Conservation (phyloP, 2,113 vertebrate species). For the Balaeniceps rex region DNA sequence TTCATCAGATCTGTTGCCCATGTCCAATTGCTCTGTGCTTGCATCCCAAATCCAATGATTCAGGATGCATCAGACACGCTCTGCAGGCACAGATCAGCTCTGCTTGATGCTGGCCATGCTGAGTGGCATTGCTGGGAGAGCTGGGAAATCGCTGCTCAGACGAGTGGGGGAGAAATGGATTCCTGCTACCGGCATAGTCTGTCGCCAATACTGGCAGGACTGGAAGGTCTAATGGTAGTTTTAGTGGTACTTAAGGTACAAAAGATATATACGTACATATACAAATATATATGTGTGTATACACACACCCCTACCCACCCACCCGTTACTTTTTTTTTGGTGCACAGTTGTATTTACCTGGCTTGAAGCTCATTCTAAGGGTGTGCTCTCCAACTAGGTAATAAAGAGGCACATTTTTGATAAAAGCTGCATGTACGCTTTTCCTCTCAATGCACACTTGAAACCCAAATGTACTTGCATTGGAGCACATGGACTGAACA, state of each 20-base stretch:
- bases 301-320: not conserved
- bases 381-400: constrained; percentile 40
- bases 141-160: not conserved
- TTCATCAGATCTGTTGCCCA: constrained; percentile 36
- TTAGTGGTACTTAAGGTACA: not conserved
- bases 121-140: not conserved
- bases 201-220: not conserved
- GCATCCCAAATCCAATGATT: constrained; percentile 45
- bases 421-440: not conserved
- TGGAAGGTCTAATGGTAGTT: not conserved
- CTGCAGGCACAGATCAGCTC: constrained; percentile 14
- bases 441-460: constrained; percentile 54
- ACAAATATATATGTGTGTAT: not conserved
- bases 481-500: not conserved
- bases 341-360: constrained; percentile 44
- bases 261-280: not conserved
- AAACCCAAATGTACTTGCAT: constrained; percentile 53
- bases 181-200: not conserved
- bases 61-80: constrained; percentile 40
- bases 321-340: not conserved
- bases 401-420: constrained; percentile 16
- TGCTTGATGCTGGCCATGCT: not conserved
- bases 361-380: constrained; percentile 42
- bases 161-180: not conserved
- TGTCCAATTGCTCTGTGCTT: constrained; percentile 51